Conservation (phyloP, 1,140 invertebrate species). For the Panagrolaimus sp. region DNA sequence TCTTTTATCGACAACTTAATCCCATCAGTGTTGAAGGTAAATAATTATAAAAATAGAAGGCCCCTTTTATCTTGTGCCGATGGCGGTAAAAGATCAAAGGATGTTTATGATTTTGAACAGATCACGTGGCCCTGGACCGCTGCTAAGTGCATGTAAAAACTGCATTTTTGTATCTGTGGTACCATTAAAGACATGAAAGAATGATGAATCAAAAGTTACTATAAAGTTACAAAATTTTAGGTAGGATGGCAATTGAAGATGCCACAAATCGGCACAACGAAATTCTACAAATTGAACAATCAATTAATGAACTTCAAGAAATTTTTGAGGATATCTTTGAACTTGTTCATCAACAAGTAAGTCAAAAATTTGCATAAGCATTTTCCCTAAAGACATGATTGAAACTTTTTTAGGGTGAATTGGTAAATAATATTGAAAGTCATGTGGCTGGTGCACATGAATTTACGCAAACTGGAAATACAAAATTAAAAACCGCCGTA, state of each 20-base stretch:
- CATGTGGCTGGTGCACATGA: slow-evolving; percentile 13
- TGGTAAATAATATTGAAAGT: slow-evolving; percentile 22
- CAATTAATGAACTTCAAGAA: slow-evolving; percentile 39
- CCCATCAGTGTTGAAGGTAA: slow-evolving; percentile 34
- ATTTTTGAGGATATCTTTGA: slow-evolving; percentile 35
- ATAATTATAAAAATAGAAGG: no score
- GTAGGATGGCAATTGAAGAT: slow-evolving; percentile 35
- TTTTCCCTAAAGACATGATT: not conserved
- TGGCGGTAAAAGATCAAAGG: no score
- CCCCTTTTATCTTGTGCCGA: no score
- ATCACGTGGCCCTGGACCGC: no score
- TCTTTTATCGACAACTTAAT: slow-evolving; percentile 41
- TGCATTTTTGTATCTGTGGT: no score
- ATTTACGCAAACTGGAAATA: slow-evolving; percentile 19
- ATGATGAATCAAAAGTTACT: no score
- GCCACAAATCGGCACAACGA: slow-evolving; percentile 37
- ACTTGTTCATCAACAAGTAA: slow-evolving; percentile 33
- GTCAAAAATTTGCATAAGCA: not conserved
- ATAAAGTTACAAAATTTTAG: no score
- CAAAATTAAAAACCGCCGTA: slow-evolving; percentile 3
- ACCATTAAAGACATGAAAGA: no score
- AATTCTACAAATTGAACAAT: slow-evolving; percentile 38
- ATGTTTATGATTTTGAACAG: no score
- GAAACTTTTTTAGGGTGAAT: not conserved
- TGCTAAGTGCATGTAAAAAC: no score